Evolutionary conservation across 2,888 invertebrate genomes (phyloP).

Genomic region (Zaprionus obscuricornis): DNA sequence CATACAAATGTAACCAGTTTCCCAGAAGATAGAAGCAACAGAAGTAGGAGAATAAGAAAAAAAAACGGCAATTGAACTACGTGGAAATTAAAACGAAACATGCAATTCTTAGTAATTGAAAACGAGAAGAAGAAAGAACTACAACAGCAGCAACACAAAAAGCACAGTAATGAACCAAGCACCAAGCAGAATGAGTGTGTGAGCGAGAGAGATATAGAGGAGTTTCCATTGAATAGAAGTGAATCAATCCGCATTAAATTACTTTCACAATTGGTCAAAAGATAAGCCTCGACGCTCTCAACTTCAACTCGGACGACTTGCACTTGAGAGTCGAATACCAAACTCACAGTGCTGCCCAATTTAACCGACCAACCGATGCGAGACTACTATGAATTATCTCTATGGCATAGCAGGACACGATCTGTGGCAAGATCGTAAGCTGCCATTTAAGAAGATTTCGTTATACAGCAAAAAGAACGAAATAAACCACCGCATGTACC

Average conservation of each 20-base stretch:
- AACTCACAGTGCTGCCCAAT: too few relatives aligned
- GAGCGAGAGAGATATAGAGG: not conserved
- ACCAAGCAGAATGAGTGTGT: not conserved
- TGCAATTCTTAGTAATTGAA: conserved; percentile 77
- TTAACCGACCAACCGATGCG: too few relatives aligned
- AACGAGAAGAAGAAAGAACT: conserved; percentile 32
- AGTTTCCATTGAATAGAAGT: conserved; percentile 1
- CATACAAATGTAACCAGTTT: conserved; percentile 56
- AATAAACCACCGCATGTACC: not conserved
- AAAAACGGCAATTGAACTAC: conserved; percentile 47
- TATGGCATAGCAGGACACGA: conserved; percentile 59
- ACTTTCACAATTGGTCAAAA: conserved; percentile 78
- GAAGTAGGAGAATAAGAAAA: conserved; percentile 60
- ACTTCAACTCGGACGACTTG: conserved; percentile 26
- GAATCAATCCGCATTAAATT: conserved; percentile 69
- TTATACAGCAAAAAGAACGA: not conserved
- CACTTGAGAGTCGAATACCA: too few relatives aligned
- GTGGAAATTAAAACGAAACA: conserved; percentile 75
- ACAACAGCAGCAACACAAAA: conserved; percentile 1
- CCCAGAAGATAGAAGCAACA: conserved; percentile 50
- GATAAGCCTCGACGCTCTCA: conserved; percentile 60
- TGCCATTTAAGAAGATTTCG: conserved; percentile 49
- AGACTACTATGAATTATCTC: conserved; percentile 55
- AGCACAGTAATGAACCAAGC: not conserved
- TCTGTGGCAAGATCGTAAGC: conserved; percentile 44